phyloP scores from a whole-genome alignment of 1,140 invertebrate genomes.

The Brachionus manjavacas region DNA sequence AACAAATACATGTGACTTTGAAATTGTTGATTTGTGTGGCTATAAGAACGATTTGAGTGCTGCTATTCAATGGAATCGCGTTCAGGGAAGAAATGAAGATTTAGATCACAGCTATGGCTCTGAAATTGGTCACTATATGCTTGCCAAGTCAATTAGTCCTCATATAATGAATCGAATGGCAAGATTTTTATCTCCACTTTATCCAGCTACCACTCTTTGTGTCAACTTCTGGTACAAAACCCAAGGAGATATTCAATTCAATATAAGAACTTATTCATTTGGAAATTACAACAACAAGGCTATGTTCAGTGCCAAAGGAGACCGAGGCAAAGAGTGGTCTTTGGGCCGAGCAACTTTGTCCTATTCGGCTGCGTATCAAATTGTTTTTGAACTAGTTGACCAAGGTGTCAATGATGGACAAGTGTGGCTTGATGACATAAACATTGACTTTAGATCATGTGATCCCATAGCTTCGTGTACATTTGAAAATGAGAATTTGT shows the following conservation, averaged over 20 bases:
- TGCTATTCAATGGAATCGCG: neutral
- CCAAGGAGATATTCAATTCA: neutral
- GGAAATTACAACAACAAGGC: neutral
- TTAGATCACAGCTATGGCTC: slow-evolving; percentile 2
- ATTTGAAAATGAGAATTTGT: slow-evolving; percentile 24
- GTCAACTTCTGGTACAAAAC: slow-evolving; percentile 6
- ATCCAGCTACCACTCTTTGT: neutral
- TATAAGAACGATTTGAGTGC: slow-evolving; percentile 48
- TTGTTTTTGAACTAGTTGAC: slow-evolving; percentile 22
- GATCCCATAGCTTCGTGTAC: slow-evolving; percentile 13
- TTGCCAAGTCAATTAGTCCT: neutral
- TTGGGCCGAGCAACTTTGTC: neutral
- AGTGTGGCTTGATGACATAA: slow-evolving; percentile 28
- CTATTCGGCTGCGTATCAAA: slow-evolving; percentile 19
- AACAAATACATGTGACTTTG: slow-evolving; percentile 43
- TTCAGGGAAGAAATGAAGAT: neutral
- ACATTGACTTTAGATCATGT: neutral
- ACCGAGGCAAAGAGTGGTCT: slow-evolving; percentile 6
- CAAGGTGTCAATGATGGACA: neutral
- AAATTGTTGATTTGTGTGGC: slow-evolving; percentile 47
- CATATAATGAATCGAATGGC: neutral
- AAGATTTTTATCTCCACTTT: slow-evolving; percentile 1
- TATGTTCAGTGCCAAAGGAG: neutral
- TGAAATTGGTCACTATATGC: slow-evolving; percentile 13
- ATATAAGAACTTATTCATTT: slow-evolving; percentile 38